phyloP scores from a whole-genome alignment of 2,797 vertebrate species.

The Mionectes olivaceus region DNA sequence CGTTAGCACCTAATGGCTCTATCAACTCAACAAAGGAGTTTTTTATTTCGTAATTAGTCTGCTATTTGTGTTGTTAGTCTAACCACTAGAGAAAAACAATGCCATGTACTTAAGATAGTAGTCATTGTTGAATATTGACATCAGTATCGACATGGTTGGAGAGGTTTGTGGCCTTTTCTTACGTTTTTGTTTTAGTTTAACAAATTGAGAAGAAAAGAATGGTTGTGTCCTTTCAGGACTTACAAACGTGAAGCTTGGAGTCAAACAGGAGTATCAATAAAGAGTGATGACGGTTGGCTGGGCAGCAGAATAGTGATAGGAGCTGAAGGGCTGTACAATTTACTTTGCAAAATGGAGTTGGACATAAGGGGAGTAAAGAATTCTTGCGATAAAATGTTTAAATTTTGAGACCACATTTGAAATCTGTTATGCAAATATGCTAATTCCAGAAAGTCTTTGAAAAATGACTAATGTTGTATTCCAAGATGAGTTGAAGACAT shows the following conservation, averaged over 20 bases:
- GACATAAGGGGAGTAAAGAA: neutral
- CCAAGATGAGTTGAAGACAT: neutral
- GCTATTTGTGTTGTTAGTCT: neutral
- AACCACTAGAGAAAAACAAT: neutral
- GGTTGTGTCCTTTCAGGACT: neutral
- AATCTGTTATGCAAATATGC: neutral
- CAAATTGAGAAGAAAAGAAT: neutral
- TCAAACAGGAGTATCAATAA: neutral
- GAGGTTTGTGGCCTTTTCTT: neutral
- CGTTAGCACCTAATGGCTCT: neutral
- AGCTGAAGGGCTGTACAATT: neutral
- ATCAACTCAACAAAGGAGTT: neutral
- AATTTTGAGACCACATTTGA: neutral
- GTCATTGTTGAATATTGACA: neutral
- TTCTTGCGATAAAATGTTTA: neutral
- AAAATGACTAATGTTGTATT: neutral
- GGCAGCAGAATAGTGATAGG: neutral
- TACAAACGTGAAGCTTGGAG: neutral
- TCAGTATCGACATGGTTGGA: neutral
- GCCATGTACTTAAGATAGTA: neutral
- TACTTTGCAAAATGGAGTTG: neutral
- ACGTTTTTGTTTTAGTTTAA: neutral
- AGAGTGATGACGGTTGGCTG: neutral
- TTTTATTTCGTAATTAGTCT: neutral
- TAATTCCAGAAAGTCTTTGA: slow-evolving; percentile 1